Conservation (phyloP, 2,797 vertebrate species). For the Tamandua tetradactyla region DNA sequence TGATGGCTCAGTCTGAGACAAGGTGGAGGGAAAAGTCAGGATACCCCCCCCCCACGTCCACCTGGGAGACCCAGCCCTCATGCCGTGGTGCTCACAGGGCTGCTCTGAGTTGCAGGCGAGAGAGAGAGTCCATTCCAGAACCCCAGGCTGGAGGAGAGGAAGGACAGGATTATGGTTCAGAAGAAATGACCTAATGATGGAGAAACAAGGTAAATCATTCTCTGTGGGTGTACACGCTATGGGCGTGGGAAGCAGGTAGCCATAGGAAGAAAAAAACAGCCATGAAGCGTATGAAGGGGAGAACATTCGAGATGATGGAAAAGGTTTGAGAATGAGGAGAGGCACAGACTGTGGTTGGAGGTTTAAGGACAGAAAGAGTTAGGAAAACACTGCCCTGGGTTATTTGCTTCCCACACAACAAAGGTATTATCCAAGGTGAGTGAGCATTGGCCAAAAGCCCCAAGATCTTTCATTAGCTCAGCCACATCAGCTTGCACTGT, state of each 20-base stretch:
- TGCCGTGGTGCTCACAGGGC: background rate
- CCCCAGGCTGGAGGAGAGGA: background rate
- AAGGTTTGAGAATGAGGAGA: background rate
- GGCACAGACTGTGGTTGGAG: background rate
- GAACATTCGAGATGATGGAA: background rate
- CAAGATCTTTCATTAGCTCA: background rate
- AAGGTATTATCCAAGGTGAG: background rate
- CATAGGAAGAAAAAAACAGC: background rate
- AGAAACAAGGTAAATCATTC: background rate
- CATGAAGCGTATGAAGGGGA: fast-evolving
- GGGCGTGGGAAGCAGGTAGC: background rate
- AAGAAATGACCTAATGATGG: background rate
- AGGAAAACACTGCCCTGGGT: conserved; percentile 41
- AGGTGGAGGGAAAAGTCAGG: background rate
- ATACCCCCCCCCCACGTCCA: fast-evolving
- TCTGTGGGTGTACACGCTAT: fast-evolving
- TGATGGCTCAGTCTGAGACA: background rate
- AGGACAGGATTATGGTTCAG: background rate
- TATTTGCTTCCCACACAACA: conserved; percentile 9
- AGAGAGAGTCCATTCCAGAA: background rate
- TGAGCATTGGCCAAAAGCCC: background rate
- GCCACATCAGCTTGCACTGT: background rate
- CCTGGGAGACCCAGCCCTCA: background rate
- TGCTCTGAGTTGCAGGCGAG: background rate
- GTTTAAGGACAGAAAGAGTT: conserved; percentile 3